Percentiles rank a stretch among this genome's conserved stretches.
Conservation (phyloP, 2,113 vertebrate genomes). For the Alligator mississippiensis region DNA sequence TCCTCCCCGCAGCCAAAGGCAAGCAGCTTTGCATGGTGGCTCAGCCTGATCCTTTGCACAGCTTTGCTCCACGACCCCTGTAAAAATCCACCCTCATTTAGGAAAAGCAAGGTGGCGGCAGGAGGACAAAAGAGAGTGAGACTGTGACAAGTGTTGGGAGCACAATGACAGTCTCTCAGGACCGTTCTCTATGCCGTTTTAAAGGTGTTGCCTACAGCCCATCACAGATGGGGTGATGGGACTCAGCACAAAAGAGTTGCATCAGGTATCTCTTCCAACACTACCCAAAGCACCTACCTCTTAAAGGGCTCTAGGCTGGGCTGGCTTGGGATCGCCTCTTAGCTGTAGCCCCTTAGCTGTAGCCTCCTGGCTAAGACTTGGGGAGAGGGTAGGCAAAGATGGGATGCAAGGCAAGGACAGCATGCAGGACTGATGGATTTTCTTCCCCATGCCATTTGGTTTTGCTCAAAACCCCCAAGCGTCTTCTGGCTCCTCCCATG, state of each 20-base stretch:
- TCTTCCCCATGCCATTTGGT: not conserved
- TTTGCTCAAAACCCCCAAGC: not conserved
- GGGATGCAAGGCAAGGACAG: not conserved
- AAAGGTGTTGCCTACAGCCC: not conserved
- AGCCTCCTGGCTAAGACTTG: not conserved
- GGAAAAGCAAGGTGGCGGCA: not conserved
- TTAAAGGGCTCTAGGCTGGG: not conserved
- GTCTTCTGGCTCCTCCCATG: not conserved
- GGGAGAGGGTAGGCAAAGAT: not conserved
- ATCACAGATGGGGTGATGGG: not conserved
- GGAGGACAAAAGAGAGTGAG: not conserved
- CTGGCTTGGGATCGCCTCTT: not conserved
- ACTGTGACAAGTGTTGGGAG: not conserved
- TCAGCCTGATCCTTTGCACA: not conserved
- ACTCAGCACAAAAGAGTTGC: not conserved
- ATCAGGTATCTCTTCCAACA: not conserved
- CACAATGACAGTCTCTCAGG: not conserved
- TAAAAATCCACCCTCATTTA: not conserved
- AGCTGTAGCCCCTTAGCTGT: not conserved
- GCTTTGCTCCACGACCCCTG: not conserved
- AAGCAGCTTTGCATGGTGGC: not conserved
- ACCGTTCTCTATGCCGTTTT: too few relatives aligned
- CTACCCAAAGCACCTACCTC: not conserved
- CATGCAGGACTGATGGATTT: not conserved
- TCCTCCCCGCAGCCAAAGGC: not conserved